Evolutionary conservation across 1,140 invertebrate species (phyloP).

Genomic region (Antheraea pernyi): DNA sequence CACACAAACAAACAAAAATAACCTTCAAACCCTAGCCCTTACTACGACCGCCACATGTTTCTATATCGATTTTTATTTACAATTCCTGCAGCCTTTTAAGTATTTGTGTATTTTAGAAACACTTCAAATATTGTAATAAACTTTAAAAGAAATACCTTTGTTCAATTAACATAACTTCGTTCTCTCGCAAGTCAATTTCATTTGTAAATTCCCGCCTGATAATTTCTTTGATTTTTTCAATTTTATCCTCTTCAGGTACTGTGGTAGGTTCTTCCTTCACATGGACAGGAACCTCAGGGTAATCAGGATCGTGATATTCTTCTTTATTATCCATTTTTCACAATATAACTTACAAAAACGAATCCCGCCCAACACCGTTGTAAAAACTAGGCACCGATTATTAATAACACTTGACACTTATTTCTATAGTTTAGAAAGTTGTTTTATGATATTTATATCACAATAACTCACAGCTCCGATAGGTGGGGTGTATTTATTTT

Average conservation of each 20-base stretch:
- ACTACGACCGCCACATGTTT: not conserved
- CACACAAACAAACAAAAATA: slow-evolving; percentile 13
- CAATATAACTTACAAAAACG: slow-evolving; percentile 30
- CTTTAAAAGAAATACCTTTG: slow-evolving; percentile 51
- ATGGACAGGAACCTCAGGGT: slow-evolving; percentile 46
- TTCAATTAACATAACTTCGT: slow-evolving; percentile 63
- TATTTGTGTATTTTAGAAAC: not conserved
- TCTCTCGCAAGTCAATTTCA: slow-evolving; percentile 62
- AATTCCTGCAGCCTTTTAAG: not conserved
- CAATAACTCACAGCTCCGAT: slow-evolving; percentile 32
- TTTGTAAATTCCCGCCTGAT: slow-evolving; percentile 65
- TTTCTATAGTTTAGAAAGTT: slow-evolving; percentile 8
- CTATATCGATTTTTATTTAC: not conserved
- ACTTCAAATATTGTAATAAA: not conserved
- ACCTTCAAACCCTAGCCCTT: slow-evolving; percentile 15
- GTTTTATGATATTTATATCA: slow-evolving; percentile 21
- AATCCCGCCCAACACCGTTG: slow-evolving; percentile 33
- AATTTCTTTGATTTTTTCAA: slow-evolving; percentile 61
- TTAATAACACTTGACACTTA: slow-evolving; percentile 22
- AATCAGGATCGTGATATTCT: slow-evolving; percentile 71
- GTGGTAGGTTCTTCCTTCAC: slow-evolving; percentile 42
- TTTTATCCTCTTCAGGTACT: slow-evolving; percentile 54
- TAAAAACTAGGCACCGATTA: slow-evolving; percentile 14
- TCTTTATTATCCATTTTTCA: slow-evolving; percentile 60
- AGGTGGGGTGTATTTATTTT: slow-evolving; percentile 21